A percentile compares a stretch with the other conserved stretches of the same genome.
These are phyloP conservation scores for Clarias pachynema DNA, from an alignment of 2,797 vertebrate species.

Conservation along the genomic window DNA sequence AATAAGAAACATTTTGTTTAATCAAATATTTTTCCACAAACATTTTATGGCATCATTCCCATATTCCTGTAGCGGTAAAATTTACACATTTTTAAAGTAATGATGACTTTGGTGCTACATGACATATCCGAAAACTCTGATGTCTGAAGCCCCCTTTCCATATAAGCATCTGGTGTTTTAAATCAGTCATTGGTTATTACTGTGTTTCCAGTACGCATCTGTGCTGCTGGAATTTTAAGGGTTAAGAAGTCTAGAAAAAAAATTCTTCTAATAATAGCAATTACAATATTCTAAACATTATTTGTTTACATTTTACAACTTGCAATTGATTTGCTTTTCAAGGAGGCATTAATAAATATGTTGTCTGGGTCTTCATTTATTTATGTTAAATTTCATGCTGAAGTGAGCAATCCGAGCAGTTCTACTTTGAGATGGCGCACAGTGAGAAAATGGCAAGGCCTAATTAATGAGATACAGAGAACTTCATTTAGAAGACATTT, in stretches of 20 bases:
- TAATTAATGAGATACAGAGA: slow-evolving; percentile 28
- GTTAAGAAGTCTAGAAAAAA: neutral
- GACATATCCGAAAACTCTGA: too few species aligned
- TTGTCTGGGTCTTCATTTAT: neutral
- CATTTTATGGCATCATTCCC: too few species aligned
- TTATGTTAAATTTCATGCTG: slow-evolving; percentile 21
- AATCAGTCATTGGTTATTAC: too few species aligned
- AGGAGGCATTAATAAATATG: neutral
- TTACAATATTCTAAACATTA: neutral
- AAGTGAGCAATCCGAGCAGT: neutral
- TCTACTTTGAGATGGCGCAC: neutral
- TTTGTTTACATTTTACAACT: neutral
- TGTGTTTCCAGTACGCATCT: too few species aligned
- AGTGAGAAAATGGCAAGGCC: neutral
- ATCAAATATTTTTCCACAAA: too few species aligned
- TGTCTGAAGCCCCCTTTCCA: too few species aligned
- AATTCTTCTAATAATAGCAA: neutral
- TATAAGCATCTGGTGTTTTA: too few species aligned
- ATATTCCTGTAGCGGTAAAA: too few species aligned
- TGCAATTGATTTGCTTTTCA: neutral
- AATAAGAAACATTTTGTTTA: too few species aligned
- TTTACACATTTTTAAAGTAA: too few species aligned
- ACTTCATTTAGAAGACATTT: slow-evolving; percentile 34
- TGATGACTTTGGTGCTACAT: too few species aligned
- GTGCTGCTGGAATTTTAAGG: too few species aligned